Base-by-base conservation (phyloP, 2,888 invertebrate genomes). In the Tridacna crocea region DNA sequence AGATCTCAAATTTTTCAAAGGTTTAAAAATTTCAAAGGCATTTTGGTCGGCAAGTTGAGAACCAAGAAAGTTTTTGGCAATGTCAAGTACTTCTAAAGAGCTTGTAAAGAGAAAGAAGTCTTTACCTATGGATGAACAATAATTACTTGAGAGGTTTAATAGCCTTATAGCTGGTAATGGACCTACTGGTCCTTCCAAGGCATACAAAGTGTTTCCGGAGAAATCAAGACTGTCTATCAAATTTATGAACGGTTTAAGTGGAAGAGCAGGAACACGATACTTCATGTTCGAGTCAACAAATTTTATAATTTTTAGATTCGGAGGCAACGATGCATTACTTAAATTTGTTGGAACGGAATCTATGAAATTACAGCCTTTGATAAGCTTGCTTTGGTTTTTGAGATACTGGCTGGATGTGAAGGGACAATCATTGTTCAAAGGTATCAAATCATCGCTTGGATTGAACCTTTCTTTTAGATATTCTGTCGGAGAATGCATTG, bases 21-120 rank as follows among this genome's bases (percentile, higher is more conserved):
- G 46, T 36, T 72, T 19, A 51, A 85, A 83, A 11, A 83, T 66
- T 17, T 58, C 22, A 24, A 17, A 26, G n/a, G n/a, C 17, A 15
- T 17, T 19, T 15, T 51, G 60, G 13, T 72, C 51, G 36, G 36
- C 22, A n/a, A 81, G 48, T 12, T 47, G 15, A 11, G 55, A 8
- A 15, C 85, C 85, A 6, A 85, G 22, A 17, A 61, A 51, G 48
- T 85, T 85, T 24, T 70, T 55, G 15, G 74, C 75, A 8, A 79
- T 24, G 15, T 79, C 75, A 10, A 85, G 58, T 17, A 36, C 61
- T 61, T 74, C 70, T 0, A 85, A 19, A 10, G 36, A 60, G n/a
- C 19, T 10, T 48, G 68, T 17, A 2, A 15, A 27, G 2, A 17
- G 46, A 65, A 85, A 80, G 46, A 76, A 68, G 2, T 36, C 17